Base-by-base conservation (phyloP, 2,797 vertebrate species). In the Lateolabrax maculatus region DNA sequence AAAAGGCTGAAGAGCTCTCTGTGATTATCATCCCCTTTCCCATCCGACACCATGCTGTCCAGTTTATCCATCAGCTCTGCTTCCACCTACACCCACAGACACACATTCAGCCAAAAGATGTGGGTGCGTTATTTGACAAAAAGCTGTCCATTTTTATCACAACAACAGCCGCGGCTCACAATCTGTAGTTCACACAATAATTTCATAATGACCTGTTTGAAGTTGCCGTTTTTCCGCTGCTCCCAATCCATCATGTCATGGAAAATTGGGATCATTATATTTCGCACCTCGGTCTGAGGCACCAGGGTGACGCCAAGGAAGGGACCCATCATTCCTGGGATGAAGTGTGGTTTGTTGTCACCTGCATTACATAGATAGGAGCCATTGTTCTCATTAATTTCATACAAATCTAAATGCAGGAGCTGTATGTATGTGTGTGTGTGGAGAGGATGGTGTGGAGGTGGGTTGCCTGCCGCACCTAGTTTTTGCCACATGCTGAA, bases 241-340 rank as follows among this genome's bases (percentile, higher is more conserved):
- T 99, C 98, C 97, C 98, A 99, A 81, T 99, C 97, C 98, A 99
- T 99, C 98, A 99, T 99, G 90, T 99, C 98, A 10, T 99, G 98
- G 92, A 99, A 99, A 90, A 99, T 99, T 10, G 98, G 98, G 83
- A 99, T 99, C 98, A 99, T 99, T 75, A 99, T 98, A 74, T 99
- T 99, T 56, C 98, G 94, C 5, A 99, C 97, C 90, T 99, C 98
- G 1, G 93, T 96, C 87, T 99, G 98, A 49, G 98, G 98, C 31
- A 99, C 98, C 53, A 99, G 96, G 0, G 98, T 99, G 65, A 99
- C 98, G 3, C 98, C 98, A 58, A 99, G 95, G 85, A 99, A 99
- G 15, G 98, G 98, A 15, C 98, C 98, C 62, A 99, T 99, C 98
- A 99, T 99, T 79, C 98, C 98, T 0, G 98, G 98, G 91, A 99